A percentile compares a stretch with the other conserved stretches of the same genome.
phyloP scores from a whole-genome alignment of 2,797 vertebrate genomes.

The Microchirus variegatus region DNA sequence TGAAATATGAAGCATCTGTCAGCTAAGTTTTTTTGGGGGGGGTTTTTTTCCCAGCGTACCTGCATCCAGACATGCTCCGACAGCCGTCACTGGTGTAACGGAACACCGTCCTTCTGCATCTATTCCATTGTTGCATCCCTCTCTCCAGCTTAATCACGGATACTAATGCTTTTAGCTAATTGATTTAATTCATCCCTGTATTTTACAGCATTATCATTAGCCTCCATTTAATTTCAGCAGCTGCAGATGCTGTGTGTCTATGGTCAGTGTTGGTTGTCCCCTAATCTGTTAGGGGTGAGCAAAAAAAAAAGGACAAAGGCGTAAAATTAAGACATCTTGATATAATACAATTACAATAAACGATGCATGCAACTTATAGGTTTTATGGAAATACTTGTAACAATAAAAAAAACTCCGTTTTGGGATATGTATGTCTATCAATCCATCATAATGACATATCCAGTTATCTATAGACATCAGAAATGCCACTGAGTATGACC shows the following conservation, averaged over 20 bases:
- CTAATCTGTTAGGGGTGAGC: too few species aligned
- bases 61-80: slow-evolving; percentile 12
- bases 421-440: too few species aligned
- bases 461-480: too few species aligned
- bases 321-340: too few species aligned
- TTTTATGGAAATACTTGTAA: too few species aligned
- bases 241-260: slow-evolving; percentile 3
- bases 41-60: slow-evolving; percentile 35
- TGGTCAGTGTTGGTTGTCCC: too few species aligned
- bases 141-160: slow-evolving; percentile 29
- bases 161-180: slow-evolving; percentile 47
- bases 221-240: slow-evolving; percentile 23
- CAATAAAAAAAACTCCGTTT: too few species aligned
- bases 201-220: slow-evolving; percentile 40
- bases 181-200: slow-evolving; percentile 49
- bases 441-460: too few species aligned
- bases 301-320: too few species aligned
- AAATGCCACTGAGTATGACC: too few species aligned
- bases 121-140: slow-evolving; percentile 32
- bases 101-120: slow-evolving; percentile 9
- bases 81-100: slow-evolving; percentile 38
- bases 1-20: slow-evolving; percentile 47
- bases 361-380: too few species aligned
- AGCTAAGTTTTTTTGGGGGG: slow-evolving; percentile 23
- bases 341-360: too few species aligned